Percentiles rank a stretch among this genome's conserved stretches.
Evolutionary conservation across 2,797 vertebrate genomes (phyloP).

Genomic region (Basileuterus tristriatus): DNA sequence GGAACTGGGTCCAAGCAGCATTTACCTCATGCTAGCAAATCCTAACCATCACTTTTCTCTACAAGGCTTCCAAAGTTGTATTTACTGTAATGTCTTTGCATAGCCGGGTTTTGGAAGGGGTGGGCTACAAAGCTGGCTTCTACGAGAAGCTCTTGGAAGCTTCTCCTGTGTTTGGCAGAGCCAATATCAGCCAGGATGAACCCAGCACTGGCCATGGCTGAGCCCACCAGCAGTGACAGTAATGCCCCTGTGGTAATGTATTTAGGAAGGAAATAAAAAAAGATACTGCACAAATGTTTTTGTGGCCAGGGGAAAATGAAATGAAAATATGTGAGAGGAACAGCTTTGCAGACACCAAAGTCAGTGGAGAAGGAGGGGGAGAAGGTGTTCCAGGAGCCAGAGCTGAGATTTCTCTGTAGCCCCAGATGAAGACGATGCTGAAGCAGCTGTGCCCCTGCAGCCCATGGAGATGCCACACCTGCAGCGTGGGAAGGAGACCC

Average conservation of each 20-base stretch:
- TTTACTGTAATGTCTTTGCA: neutral
- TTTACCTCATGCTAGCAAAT: neutral
- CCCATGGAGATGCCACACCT: neutral
- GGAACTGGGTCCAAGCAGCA: neutral
- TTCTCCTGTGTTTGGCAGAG: neutral
- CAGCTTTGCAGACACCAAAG: neutral
- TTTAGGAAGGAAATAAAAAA: neutral
- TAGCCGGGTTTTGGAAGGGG: neutral
- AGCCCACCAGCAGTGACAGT: neutral
- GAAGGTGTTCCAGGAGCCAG: neutral
- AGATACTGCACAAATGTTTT: neutral
- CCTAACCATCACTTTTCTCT: neutral
- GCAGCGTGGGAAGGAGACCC: neutral
- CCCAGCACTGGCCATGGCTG: fast-evolving
- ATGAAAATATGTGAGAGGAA: neutral
- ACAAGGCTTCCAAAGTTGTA: neutral
- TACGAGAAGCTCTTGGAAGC: neutral
- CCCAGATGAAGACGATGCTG: no score
- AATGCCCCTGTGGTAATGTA: neutral
- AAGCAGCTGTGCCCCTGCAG: neutral
- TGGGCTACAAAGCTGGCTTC: neutral
- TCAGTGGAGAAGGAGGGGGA: neutral
- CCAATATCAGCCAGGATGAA: neutral
- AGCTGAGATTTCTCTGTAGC: neutral
- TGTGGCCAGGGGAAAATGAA: neutral